These are phyloP conservation scores for Lytechinus pictus DNA, from an alignment of 35 echinoderm and acorn worm species.

Conservation along the genomic window DNA sequence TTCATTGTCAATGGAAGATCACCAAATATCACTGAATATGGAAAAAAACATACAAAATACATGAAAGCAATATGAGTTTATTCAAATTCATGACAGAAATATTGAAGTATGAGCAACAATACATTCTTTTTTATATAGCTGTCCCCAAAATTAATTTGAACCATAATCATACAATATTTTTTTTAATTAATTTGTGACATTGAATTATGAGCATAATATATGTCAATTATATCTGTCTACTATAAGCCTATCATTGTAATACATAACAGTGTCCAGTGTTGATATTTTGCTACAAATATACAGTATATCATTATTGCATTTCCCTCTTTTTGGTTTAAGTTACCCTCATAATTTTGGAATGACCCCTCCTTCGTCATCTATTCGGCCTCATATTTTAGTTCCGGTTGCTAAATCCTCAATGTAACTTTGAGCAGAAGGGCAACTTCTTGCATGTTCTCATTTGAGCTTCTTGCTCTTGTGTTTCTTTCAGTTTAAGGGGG, in stretches of 20 bases:
- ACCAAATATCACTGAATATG: neutral
- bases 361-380: neutral
- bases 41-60: neutral
- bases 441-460: neutral
- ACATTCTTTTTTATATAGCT: too few species aligned
- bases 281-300: neutral
- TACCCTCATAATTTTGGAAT: neutral
- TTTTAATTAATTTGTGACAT: too few species aligned
- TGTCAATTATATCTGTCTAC: too few species aligned
- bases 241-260: neutral
- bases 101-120: neutral
- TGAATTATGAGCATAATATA: neutral
- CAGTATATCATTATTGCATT: neutral
- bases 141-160: too few species aligned
- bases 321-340: neutral
- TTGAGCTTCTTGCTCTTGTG: neutral
- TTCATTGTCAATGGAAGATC: too few species aligned
- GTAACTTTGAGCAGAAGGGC: neutral
- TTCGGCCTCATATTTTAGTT: neutral
- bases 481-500: neutral
- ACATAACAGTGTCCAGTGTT: neutral
- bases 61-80: neutral
- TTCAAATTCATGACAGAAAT: neutral
- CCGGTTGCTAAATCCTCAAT: neutral
- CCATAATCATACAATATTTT: too few species aligned